phyloP scores from a whole-genome alignment of 2,888 invertebrate genomes.

The Thumatha senex region DNA sequence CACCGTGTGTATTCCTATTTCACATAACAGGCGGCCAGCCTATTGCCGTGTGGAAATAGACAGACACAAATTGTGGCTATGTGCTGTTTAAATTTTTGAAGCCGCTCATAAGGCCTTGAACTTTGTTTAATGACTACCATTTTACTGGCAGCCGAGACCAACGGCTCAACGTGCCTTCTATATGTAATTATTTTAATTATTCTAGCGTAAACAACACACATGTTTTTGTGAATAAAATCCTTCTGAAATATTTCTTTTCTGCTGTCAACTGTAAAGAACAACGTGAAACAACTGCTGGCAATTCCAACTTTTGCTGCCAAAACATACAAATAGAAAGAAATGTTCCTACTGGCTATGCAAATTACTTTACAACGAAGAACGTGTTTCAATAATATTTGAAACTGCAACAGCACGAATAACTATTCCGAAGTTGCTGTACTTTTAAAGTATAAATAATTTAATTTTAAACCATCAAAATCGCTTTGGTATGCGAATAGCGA shows the following conservation, averaged over 20 bases:
- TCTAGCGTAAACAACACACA: no score
- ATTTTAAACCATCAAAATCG: slow-evolving; percentile 46
- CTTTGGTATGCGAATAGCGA: slow-evolving; percentile 65
- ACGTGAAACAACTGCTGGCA: background rate
- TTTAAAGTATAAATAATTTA: slow-evolving; percentile 46
- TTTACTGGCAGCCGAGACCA: no score
- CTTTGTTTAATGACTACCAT: no score
- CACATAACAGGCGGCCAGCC: no score
- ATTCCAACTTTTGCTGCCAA: slow-evolving; percentile 7
- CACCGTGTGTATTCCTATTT: no score
- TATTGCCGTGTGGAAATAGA: no score
- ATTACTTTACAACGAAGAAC: slow-evolving; percentile 11
- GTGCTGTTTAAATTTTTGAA: no score
- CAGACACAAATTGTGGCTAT: no score
- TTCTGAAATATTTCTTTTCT: background rate
- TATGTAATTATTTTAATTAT: no score
- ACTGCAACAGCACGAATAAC: slow-evolving; percentile 19
- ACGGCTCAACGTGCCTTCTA: no score
- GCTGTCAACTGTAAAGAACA: background rate
- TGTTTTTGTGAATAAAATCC: no score
- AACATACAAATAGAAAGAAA: slow-evolving; percentile 2
- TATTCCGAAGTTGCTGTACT: slow-evolving; percentile 35
- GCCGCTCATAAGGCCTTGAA: no score
- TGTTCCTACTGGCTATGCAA: slow-evolving; percentile 9
- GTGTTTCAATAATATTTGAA: slow-evolving; percentile 12